These are phyloP conservation scores for Octomys mimax DNA, from an alignment of 2,797 vertebrate species.

Conservation along the genomic window DNA sequence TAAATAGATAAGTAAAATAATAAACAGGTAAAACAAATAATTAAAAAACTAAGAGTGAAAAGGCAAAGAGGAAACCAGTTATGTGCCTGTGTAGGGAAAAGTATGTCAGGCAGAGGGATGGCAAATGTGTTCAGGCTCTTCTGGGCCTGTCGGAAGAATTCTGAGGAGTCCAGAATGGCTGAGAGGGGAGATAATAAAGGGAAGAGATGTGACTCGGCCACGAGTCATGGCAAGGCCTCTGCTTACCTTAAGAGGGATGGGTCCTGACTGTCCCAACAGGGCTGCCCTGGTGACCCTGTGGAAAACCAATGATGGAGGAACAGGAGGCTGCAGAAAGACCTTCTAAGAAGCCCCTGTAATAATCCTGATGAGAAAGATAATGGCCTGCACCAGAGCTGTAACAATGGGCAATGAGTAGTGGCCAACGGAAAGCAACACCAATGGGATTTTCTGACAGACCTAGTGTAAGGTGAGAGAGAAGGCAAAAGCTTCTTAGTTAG, in stretches of 20 bases:
- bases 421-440: background rate
- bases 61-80: background rate
- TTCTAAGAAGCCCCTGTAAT: background rate
- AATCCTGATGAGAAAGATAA: background rate
- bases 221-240: background rate
- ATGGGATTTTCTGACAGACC: background rate
- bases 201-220: background rate
- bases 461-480: background rate
- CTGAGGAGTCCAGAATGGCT: background rate
- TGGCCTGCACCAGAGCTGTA: background rate
- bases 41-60: background rate
- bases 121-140: background rate
- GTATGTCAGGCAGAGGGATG: background rate
- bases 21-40: background rate
- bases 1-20: conserved; percentile 14
- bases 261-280: too few species aligned
- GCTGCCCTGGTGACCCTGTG: background rate
- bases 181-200: background rate
- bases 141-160: background rate
- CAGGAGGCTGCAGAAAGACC: background rate
- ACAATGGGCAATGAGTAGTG: background rate
- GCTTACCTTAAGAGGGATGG: background rate
- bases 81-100: background rate
- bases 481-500: background rate
- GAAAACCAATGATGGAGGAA: background rate